These are phyloP conservation scores for Conchocele bisecta DNA, from an alignment of 2,888 invertebrate species.

Conservation along the genomic window DNA sequence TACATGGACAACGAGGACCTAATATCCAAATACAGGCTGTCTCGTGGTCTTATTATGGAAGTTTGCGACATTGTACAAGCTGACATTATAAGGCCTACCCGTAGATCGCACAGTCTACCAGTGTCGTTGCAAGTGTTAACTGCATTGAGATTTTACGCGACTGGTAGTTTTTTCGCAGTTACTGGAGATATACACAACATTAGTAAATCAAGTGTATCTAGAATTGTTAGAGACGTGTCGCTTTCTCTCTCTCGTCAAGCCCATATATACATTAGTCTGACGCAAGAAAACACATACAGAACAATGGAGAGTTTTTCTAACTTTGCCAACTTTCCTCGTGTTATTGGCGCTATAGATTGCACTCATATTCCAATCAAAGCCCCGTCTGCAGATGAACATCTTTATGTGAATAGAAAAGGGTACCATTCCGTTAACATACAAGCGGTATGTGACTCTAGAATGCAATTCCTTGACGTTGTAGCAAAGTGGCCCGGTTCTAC, in stretches of 20 bases:
- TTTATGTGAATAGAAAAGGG: constrained; percentile 18
- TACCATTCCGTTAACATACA: constrained; percentile 23
- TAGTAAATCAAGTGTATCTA: neutral
- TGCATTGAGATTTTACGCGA: constrained; percentile 17
- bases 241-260: neutral
- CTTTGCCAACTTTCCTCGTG: constrained; percentile 9
- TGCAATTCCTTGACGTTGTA: constrained; percentile 3
- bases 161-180: constrained; percentile 17
- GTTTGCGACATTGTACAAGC: constrained; percentile 7
- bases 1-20: constrained; percentile 14
- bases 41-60: constrained; percentile 8
- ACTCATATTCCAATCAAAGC: constrained; percentile 7
- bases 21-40: constrained; percentile 21
- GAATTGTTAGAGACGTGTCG: neutral
- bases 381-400: constrained; percentile 15
- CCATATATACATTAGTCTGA: neutral
- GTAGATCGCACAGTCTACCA: constrained; percentile 8
- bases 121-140: constrained; percentile 11
- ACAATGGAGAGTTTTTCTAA: neutral
- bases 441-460: constrained; percentile 1
- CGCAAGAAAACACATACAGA: too few species aligned
- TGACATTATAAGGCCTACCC: constrained; percentile 5
- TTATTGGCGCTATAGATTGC: constrained; percentile 14
- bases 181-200: constrained; percentile 3
- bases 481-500: constrained; percentile 8